These are phyloP conservation scores for Drosophila rhopaloa DNA, from an alignment of 1,140 invertebrate species.

Conservation along the genomic window DNA sequence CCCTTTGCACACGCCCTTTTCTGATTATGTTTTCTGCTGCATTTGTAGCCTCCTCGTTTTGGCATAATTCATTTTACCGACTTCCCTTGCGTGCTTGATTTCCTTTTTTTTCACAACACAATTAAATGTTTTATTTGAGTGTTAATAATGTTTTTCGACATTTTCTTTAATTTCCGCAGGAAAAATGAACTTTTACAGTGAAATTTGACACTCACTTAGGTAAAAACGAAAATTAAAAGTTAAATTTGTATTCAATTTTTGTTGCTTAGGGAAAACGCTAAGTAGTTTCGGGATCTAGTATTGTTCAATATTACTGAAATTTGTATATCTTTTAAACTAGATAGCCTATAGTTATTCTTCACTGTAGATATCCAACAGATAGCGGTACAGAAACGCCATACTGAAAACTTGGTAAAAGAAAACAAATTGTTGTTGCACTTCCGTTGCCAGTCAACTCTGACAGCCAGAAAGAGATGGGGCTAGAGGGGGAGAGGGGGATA, in stretches of 20 bases:
- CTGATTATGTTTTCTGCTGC: slow-evolving; percentile 26
- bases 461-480: slow-evolving; percentile 29
- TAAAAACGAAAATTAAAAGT: background rate
- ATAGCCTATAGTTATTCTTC: background rate
- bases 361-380: slow-evolving; percentile 38
- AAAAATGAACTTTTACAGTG: slow-evolving; percentile 27
- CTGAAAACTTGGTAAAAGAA: slow-evolving; percentile 50
- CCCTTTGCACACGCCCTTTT: background rate
- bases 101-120: slow-evolving; percentile 23
- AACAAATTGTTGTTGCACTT: slow-evolving; percentile 64
- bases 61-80: slow-evolving; percentile 55
- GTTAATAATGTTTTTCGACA: slow-evolving; percentile 54
- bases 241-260: no score
- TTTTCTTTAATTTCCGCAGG: slow-evolving; percentile 50
- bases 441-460: slow-evolving; percentile 58
- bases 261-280: no score
- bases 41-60: slow-evolving; percentile 26
- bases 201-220: background rate
- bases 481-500: slow-evolving; percentile 9
- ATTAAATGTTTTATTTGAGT: slow-evolving; percentile 18
- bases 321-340: no score
- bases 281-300: no score
- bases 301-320: no score
- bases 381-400: slow-evolving; percentile 28
- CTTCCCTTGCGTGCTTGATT: slow-evolving; percentile 44